Base-by-base conservation (phyloP, 1,140 invertebrate species). In the Glossosoma conforme region DNA sequence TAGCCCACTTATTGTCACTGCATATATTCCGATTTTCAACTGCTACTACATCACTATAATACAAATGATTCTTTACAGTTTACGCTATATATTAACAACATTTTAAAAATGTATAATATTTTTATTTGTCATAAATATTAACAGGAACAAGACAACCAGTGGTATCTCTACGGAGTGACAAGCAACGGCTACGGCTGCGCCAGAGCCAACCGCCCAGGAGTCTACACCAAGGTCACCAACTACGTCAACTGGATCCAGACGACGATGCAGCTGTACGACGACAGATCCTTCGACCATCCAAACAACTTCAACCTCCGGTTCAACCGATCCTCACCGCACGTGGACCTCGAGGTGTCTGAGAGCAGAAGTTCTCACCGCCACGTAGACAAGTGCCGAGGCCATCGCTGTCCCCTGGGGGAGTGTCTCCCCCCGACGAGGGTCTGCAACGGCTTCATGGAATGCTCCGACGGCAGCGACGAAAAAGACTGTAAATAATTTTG, bases 101-200 rank as follows among this genome's bases (percentile, higher is more conserved):
- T n/a, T n/a, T n/a, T n/a, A n/a, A n/a, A n/a, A n/a, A n/a, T 4
- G 38, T 41, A 41, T 41, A 21, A 19, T 20, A 10, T 21, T 11
- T 20, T 20, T 41, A 20, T 17, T 8, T 18, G 19, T 19, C 41
- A 25, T 22, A 30, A 5, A 9, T 28, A 65, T 66, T 38, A n/a
- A 4, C 63, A 75, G 72, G 72, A 82, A 61, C 63, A 64, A 53
- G 80, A 74, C 60, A 76, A 76, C 19, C 68, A 70, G 41, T 84
- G 81, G 80, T 75, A 77, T 47, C 67, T 84, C 15, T 73, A 80
- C 63, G 88, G 87, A 8, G 82, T 92, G 1, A 91, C 89, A 0
- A 89, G 86, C 13, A 90, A 93, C 73, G 92, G 93, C 0, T 89
- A 89, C 61, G 88, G 89, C 0, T 93, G 90, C 63, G 91, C 89